phyloP scores from a whole-genome alignment of 2,888 invertebrate species.

The Xestia xanthographa region DNA sequence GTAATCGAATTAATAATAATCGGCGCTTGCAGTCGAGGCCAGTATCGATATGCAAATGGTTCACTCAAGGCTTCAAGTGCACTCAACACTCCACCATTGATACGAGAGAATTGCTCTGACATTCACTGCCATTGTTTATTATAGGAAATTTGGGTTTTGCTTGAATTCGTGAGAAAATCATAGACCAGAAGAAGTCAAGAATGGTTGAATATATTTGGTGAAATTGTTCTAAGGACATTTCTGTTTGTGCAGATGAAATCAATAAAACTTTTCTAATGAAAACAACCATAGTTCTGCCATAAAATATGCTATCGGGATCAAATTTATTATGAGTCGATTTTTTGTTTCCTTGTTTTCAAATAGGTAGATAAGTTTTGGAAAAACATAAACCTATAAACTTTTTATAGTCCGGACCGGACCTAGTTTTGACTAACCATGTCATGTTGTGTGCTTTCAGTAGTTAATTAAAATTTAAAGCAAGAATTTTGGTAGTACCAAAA shows the following conservation, averaged over 20 bases:
- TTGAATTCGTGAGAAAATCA: slow-evolving; percentile 76
- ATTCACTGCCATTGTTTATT: slow-evolving; percentile 84
- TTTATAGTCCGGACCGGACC: not conserved
- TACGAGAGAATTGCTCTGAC: slow-evolving; percentile 77
- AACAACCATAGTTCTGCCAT: not conserved
- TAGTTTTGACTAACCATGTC: slow-evolving; percentile 1
- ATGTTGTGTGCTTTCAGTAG: not conserved
- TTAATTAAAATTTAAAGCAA: not conserved
- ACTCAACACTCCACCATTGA: slow-evolving; percentile 73
- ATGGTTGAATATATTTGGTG: not conserved
- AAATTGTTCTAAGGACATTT: not conserved
- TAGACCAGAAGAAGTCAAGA: not conserved
- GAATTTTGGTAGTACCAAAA: too few relatives aligned
- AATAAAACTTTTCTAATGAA: slow-evolving; percentile 16
- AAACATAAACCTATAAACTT: not conserved
- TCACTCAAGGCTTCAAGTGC: slow-evolving; percentile 79
- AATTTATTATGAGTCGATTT: not conserved
- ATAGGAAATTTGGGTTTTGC: slow-evolving; percentile 66
- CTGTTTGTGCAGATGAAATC: not conserved
- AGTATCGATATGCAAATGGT: slow-evolving; percentile 89
- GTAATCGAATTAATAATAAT: slow-evolving; percentile 61
- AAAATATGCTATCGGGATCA: not conserved
- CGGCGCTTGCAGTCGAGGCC: slow-evolving; percentile 63
- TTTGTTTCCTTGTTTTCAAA: not conserved
- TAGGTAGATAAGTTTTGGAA: not conserved